Evolutionary conservation across 2,113 vertebrate genomes (phyloP), one percentile per base, ranked within the genome.

Genomic region (Bettongia penicillata): DNA sequence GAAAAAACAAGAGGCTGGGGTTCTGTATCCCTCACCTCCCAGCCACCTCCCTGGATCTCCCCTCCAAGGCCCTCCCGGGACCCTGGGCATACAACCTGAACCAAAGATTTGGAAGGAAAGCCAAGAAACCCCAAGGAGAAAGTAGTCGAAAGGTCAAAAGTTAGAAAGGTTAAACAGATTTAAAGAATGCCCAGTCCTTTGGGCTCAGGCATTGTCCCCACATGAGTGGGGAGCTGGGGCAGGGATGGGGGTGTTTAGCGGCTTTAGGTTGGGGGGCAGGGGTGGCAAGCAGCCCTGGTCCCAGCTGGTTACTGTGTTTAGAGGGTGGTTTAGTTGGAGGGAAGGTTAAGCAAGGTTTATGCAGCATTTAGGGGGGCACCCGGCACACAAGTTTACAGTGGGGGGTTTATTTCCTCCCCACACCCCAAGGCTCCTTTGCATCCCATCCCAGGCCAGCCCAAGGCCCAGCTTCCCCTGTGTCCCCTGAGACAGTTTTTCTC

Each of bases 101-200:
- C 91, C 19, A 57, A 55, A 92, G 94, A 94, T 53, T 91, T 37
- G 90, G 93, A 53, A 61, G 47, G 89, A 94, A 96, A 91, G 92
- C 91, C 94, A 90, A 95, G 37, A 93, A 95, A 90, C 11, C 3
- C 1, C n/a, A 91, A 91, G 97, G 94, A 94, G 95, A 98, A 98
- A 99, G 99, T 98, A 98, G 99, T 99, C 98, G 99, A 99, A 99
- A 98, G 96, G 98, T 97, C 96, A 97, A 97, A 99, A 98, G 98
- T 99, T 98, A 99, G 99, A 99, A 98, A 99, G 98, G 99, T 99
- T 99, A 99, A 89, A 98, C 99, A 98, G 98, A 98, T 99, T 99
- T 99, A 98, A 98, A 92, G 98, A 95, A 47, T 93, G 94, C 94
- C 96, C 50, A 91, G 95, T 94, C 47, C 52, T 92, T 43, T 93